Conservation (phyloP, 2,113 vertebrate genomes). For the Tenebrosternarchus preto region DNA sequence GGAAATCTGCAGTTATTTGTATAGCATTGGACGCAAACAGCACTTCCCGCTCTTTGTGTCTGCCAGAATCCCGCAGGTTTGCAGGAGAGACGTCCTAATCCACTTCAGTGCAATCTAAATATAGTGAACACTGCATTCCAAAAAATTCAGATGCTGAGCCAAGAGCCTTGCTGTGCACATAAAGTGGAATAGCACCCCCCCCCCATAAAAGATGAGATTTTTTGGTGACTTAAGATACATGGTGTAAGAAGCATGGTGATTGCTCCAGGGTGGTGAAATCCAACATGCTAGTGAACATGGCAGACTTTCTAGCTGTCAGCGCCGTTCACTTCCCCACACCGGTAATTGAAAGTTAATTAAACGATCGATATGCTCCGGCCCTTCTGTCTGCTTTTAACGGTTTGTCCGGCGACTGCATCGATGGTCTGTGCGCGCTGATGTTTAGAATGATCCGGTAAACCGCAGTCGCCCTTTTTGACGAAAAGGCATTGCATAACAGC, state of each 20-base stretch:
- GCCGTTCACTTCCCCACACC: slow-evolving; percentile 48
- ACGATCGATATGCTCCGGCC: slow-evolving; percentile 62
- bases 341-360: slow-evolving; percentile 66
- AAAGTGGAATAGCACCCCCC: slow-evolving; percentile 57
- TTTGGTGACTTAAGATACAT: slow-evolving; percentile 64
- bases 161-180: slow-evolving; percentile 61
- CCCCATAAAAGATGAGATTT: slow-evolving; percentile 64
- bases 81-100: slow-evolving; percentile 78
- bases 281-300: slow-evolving; percentile 38
- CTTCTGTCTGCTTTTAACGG: slow-evolving; percentile 60
- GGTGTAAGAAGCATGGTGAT: slow-evolving; percentile 51
- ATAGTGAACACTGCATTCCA: slow-evolving; percentile 72
- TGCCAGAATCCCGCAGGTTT: slow-evolving; percentile 78
- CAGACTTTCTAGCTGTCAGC: slow-evolving; percentile 44
- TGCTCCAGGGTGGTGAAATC: slow-evolving; percentile 53
- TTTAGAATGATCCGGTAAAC: slow-evolving; percentile 58
- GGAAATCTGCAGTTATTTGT: slow-evolving; percentile 82
- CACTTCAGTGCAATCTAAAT: slow-evolving; percentile 79
- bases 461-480: slow-evolving; percentile 46
- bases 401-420: slow-evolving; percentile 56
- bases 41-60: slow-evolving; percentile 73
- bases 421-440: slow-evolving; percentile 52
- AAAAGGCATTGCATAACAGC: slow-evolving; percentile 64
- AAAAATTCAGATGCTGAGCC: slow-evolving; percentile 69
- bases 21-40: slow-evolving; percentile 76